Conservation (phyloP, 2,797 vertebrate species). For the Phalanger gymnotis region DNA sequence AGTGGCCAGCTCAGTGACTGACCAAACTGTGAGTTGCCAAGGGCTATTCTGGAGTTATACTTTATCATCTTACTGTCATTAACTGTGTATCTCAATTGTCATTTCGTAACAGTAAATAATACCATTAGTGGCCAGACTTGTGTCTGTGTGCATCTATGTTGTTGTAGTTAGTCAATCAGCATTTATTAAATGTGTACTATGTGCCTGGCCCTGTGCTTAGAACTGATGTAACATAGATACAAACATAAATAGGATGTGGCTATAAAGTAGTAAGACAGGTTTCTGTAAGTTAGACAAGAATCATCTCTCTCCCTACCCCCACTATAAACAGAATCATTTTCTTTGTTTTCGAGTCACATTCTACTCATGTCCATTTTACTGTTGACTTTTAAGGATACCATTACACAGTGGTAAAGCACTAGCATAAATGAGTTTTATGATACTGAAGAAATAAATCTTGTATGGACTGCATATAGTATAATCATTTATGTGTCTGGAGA, state of each 20-base stretch:
- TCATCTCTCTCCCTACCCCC: neutral
- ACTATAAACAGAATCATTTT: neutral
- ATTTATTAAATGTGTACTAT: neutral
- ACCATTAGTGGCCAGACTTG: neutral
- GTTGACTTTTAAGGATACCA: neutral
- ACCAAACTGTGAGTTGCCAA: conserved; percentile 13
- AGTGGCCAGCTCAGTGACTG: conserved; percentile 20
- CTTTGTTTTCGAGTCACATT: neutral
- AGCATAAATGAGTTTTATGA: conserved; percentile 63
- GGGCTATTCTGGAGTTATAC: neutral
- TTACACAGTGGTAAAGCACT: conserved; percentile 9
- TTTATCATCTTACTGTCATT: conserved; percentile 38
- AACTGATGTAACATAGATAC: neutral
- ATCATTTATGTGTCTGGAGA: conserved; percentile 56
- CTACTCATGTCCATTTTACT: neutral
- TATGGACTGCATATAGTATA: conserved; percentile 39
- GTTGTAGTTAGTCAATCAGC: neutral
- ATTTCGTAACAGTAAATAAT: neutral
- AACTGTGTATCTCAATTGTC: conserved; percentile 22
- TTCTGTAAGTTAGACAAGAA: neutral
- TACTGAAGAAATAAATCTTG: neutral
- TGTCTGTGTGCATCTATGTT: neutral
- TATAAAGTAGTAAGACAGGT: neutral
- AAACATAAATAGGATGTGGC: neutral
- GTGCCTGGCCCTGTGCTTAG: neutral